A percentile compares a stretch with the other conserved stretches of the same genome.
phyloP scores from a whole-genome alignment of 2,113 vertebrate genomes.

The Bungarus multicinctus region DNA sequence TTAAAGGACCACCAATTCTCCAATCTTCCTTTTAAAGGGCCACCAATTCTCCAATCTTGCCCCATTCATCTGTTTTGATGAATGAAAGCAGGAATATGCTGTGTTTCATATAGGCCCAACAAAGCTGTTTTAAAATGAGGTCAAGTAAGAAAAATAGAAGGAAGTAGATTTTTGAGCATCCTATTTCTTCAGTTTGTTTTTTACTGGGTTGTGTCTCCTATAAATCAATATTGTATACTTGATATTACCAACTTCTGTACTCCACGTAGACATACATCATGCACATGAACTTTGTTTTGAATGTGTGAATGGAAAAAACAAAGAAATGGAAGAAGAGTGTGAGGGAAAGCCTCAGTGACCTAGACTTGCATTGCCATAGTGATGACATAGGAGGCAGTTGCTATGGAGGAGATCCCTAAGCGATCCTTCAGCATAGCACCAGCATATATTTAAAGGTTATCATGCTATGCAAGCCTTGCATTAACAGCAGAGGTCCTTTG shows the following conservation, averaged over 20 bases:
- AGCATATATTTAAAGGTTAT: conserved; percentile 5
- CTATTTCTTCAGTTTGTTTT: neutral
- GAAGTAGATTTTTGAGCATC: neutral
- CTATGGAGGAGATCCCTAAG: conserved; percentile 18
- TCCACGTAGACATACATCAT: neutral
- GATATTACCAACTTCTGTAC: conserved; percentile 11
- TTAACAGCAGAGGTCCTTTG: neutral
- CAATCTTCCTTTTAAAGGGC: neutral
- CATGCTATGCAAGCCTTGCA: neutral
- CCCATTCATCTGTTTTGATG: neutral
- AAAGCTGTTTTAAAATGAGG: neutral
- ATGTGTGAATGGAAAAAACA: neutral
- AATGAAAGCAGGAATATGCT: too few species aligned
- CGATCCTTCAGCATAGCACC: neutral
- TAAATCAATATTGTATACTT: neutral
- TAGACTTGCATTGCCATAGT: conserved; percentile 26
- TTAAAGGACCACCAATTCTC: neutral
- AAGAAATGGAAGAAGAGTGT: neutral
- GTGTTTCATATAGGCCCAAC: neutral
- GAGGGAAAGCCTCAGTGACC: neutral
- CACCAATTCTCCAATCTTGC: too few species aligned
- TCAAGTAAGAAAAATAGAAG: neutral
- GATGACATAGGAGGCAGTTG: conserved; percentile 10
- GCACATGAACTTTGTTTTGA: neutral
- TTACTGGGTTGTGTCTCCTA: neutral